A percentile compares a stretch with the other conserved stretches of the same genome.
Evolutionary conservation across 2,113 vertebrate genomes (phyloP).

Genomic region (Monarcha castaneiventris): DNA sequence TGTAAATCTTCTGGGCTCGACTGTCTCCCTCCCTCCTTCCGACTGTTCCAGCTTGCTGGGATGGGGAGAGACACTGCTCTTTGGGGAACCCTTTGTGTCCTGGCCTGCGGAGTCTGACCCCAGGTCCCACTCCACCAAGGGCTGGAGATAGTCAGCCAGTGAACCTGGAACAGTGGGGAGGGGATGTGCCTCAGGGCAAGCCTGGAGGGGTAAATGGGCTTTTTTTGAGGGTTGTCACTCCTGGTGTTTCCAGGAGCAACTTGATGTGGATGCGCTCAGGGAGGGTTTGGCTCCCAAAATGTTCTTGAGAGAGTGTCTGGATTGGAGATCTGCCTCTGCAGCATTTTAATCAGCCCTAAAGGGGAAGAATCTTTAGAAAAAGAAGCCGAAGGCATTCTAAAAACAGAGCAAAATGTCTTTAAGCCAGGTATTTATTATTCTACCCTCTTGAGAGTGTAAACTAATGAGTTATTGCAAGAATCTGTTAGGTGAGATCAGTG

Average conservation of each 20-base stretch:
- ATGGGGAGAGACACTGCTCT: fast-evolving
- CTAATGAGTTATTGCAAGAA: background rate
- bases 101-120: fast-evolving
- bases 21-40: background rate
- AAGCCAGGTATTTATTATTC: background rate
- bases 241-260: background rate
- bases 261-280: background rate
- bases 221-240: background rate
- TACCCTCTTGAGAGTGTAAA: background rate
- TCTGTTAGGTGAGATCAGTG: background rate
- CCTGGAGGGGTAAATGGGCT: background rate
- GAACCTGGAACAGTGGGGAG: background rate
- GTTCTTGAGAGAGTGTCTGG: background rate
- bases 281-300: background rate
- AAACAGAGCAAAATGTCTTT: background rate
- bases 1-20: background rate
- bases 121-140: background rate
- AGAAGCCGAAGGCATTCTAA: background rate
- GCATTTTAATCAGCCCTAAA: background rate
- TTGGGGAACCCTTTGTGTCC: background rate
- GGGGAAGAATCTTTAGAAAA: conserved; percentile 27
- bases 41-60: fast-evolving
- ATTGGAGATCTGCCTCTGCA: background rate
- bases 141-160: background rate
- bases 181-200: background rate